phyloP scores from a whole-genome alignment of 2,888 invertebrate genomes.

The Epinotia demarniana region DNA sequence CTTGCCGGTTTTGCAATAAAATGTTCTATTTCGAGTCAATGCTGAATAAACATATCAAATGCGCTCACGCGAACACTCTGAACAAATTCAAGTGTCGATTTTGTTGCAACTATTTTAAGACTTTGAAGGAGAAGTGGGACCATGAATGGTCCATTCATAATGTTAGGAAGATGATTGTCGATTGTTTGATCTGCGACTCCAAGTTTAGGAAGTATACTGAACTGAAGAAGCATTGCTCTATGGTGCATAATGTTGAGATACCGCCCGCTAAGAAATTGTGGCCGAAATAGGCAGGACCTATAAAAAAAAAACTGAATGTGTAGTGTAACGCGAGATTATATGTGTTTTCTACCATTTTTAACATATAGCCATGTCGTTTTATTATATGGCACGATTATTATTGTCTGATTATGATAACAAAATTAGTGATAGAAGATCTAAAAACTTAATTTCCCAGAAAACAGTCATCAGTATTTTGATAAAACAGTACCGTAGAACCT shows the following conservation, averaged over 20 bases:
- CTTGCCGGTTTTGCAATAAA: constrained; percentile 67
- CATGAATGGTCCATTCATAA: constrained; percentile 78
- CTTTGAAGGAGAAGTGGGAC: constrained; percentile 78
- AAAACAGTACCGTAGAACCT: neutral
- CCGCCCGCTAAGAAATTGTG: constrained; percentile 66
- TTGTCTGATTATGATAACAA: neutral
- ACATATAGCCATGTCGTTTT: neutral
- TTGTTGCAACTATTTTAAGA: constrained; percentile 64
- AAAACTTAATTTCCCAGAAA: neutral
- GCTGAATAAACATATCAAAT: constrained; percentile 75
- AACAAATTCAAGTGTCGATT: constrained; percentile 68
- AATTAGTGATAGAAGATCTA: neutral
- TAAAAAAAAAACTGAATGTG: neutral
- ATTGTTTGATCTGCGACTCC: constrained; percentile 70
- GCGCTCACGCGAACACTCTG: constrained; percentile 61
- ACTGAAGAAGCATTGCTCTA: constrained; percentile 68
- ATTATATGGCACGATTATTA: neutral
- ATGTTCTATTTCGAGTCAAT: constrained; percentile 75
- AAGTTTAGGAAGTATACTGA: constrained; percentile 77
- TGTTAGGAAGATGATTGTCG: constrained; percentile 74
- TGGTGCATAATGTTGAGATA: constrained; percentile 62
- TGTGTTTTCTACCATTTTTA: no score
- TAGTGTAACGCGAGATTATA: no score
- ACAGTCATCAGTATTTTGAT: neutral
- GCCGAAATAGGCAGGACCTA: constrained; percentile 50